Evolutionary conservation across 1,140 invertebrate species (phyloP).

Genomic region (Aphis craccivora): DNA sequence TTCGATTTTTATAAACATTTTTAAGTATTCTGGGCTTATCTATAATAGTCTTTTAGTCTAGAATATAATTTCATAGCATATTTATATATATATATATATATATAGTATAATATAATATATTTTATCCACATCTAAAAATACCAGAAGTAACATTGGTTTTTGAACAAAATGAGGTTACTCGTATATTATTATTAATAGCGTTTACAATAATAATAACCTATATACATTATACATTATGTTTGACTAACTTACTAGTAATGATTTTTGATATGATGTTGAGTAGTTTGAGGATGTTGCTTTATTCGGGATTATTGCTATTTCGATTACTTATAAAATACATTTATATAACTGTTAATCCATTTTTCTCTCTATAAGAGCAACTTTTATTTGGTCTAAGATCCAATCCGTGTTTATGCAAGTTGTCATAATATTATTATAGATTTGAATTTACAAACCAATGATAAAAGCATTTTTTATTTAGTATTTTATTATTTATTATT

Average conservation of each 20-base stretch:
- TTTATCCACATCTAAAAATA: too few species aligned
- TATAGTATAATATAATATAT: not conserved
- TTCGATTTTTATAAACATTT: too few species aligned
- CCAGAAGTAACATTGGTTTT: too few species aligned
- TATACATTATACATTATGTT: not conserved
- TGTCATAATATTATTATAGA: not conserved
- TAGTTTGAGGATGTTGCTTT: not conserved
- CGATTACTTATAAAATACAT: not conserved
- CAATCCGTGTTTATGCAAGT: not conserved
- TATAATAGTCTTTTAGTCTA: not conserved
- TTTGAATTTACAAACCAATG: not conserved
- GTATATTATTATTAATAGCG: not conserved
- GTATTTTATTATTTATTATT: too few species aligned
- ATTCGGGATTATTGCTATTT: too few species aligned
- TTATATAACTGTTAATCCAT: not conserved
- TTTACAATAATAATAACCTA: not conserved
- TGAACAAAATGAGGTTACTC: too few species aligned
- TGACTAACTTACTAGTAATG: not conserved
- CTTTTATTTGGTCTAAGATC: too few species aligned
- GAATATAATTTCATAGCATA: not conserved
- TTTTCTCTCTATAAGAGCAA: not conserved
- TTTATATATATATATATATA: not conserved
- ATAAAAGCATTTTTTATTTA: too few species aligned
- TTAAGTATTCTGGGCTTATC: too few species aligned
- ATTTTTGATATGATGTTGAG: not conserved